Evolutionary conservation across 2,888 invertebrate genomes (phyloP).

Genomic region (Glyphotaelius pellucidus): DNA sequence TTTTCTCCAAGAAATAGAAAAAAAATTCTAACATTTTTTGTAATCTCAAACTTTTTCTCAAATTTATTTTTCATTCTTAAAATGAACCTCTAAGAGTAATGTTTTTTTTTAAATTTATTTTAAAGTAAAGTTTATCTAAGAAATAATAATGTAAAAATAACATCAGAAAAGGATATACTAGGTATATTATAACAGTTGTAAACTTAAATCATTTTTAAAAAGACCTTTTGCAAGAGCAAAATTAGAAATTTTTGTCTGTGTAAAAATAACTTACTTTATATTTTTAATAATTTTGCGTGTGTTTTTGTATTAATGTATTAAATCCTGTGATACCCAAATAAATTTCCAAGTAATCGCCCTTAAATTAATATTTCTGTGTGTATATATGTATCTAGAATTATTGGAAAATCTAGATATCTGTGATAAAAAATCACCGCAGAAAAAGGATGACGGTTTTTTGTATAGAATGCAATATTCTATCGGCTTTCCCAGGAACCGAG

Average conservation of each 20-base stretch:
- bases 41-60: background rate
- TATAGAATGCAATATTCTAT: background rate
- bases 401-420: conserved; percentile 8
- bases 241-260: background rate
- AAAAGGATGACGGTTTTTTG: background rate
- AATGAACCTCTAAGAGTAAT: background rate
- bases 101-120: too few species aligned
- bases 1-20: background rate
- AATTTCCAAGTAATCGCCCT: conserved; percentile 8
- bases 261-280: background rate
- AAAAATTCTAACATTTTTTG: background rate
- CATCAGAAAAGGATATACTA: background rate
- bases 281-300: conserved; percentile 28
- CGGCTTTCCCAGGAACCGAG: background rate
- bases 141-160: background rate
- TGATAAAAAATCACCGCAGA: conserved; percentile 21
- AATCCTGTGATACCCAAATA: conserved; percentile 46
- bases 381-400: background rate
- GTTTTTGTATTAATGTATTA: conserved; percentile 35
- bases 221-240: background rate
- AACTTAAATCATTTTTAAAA: background rate
- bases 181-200: background rate
- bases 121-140: background rate
- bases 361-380: conserved; percentile 32
- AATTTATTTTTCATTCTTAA: background rate